Base-by-base conservation (phyloP, 2,888 invertebrate species). In the Rhingia campestris region DNA sequence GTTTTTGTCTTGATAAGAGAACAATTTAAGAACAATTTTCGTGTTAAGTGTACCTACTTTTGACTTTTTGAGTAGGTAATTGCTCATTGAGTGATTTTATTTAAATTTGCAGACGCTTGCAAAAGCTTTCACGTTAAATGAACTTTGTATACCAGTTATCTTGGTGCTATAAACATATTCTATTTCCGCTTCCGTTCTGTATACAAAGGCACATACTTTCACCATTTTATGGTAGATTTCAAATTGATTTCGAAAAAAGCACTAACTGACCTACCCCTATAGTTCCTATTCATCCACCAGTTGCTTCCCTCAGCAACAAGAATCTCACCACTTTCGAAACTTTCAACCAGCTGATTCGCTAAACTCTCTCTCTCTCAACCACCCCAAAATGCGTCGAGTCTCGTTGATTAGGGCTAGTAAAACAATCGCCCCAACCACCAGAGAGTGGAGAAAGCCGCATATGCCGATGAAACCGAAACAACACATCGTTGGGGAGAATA, bases 341-440 rank as follows among this genome's bases (percentile, higher is more conserved):
- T 4, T 6, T 14, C 6, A 9, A 35, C 22, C 72, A 56, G 49
- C 49, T 76, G 67, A 12, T 43, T 33, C 33, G 39, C 37, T 33
- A 10, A 32, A 45, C 59, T 79, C 74, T 74, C 33, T 14, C 30
- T 47, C 70, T 70, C 59, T 76, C 63, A 32, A 14, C 33, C 61
- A 72, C 53, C 81, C 77, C 73, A 54, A 45, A 6, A 43, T 43
- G 35, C 43, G 14, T 22, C 82, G 82, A 82, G 82, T 69, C 77
- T 82, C 82, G 77, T 4, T 22, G 39, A 61, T 77, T 66, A 63
- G 53, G 76, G 72, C 73, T 67, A 67, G 63, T 54, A 56, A 56
- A 56, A 47, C 53, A 80, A 58, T 30, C 10, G 43, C 22, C 47
- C 63, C 76, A 72, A 64, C 81, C 59, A 72, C 54, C 59, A 66